Evolutionary conservation across 2,888 invertebrate genomes (phyloP).

Genomic region (Entomobrya multifasciata): DNA sequence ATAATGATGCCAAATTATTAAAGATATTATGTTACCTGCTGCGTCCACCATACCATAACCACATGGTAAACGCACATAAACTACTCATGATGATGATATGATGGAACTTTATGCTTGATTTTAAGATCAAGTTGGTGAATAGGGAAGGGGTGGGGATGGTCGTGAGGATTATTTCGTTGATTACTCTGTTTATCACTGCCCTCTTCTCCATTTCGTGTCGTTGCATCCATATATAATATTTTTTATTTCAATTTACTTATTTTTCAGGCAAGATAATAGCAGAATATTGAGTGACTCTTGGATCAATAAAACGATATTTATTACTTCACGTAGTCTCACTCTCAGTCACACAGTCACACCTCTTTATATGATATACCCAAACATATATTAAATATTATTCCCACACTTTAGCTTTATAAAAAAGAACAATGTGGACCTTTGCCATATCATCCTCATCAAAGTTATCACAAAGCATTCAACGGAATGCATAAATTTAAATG

Average conservation of each 20-base stretch:
- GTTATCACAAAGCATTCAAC: constrained; percentile 8
- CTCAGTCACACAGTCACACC: no score
- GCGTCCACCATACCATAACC: background rate
- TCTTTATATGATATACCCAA: background rate
- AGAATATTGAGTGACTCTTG: no score
- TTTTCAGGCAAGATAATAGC: no score
- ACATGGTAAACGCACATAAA: constrained; percentile 21
- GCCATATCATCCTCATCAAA: constrained; percentile 6
- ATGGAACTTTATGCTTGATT: constrained; percentile 35
- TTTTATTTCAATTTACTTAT: no score
- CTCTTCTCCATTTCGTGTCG: background rate
- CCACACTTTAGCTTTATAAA: background rate
- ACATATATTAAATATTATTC: background rate
- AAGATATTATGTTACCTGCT: background rate
- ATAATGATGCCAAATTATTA: constrained; percentile 14
- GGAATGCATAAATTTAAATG: no score
- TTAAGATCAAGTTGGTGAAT: background rate
- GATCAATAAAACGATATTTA: constrained; percentile 50
- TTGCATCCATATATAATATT: no score
- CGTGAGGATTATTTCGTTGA: constrained; percentile 61
- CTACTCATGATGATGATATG: constrained; percentile 8
- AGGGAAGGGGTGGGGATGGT: constrained; percentile 59
- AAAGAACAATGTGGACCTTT: constrained; percentile 6
- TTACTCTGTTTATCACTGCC: constrained; percentile 38
- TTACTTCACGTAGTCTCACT: background rate